Conservation (phyloP, 2,797 vertebrate genomes). For the Clarias pachynema region DNA sequence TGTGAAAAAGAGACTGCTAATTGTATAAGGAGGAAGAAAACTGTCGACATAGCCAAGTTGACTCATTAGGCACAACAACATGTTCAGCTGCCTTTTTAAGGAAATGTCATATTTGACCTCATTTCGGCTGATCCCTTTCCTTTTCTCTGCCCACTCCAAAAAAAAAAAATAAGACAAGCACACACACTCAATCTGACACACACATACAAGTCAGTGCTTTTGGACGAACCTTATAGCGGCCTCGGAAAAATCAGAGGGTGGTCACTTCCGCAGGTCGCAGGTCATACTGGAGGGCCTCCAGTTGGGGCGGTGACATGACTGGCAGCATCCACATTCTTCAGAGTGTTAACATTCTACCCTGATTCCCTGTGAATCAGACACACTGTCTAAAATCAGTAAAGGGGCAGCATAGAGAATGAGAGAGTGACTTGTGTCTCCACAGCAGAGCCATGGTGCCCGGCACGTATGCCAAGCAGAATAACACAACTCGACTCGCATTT, state of each 20-base stretch:
- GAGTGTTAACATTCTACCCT: slow-evolving; percentile 76
- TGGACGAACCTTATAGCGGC: slow-evolving; percentile 60
- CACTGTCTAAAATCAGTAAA: slow-evolving; percentile 62
- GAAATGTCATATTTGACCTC: slow-evolving; percentile 32
- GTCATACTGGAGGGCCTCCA: slow-evolving; percentile 68
- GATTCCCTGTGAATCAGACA: slow-evolving; percentile 70
- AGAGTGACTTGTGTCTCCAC: slow-evolving; percentile 41
- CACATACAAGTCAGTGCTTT: slow-evolving; percentile 49
- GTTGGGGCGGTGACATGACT: slow-evolving; percentile 64
- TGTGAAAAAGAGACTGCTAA: background rate
- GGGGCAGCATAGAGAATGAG: slow-evolving; percentile 63
- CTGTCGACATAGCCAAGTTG: background rate
- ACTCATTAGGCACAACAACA: background rate
- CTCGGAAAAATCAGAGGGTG: slow-evolving; percentile 56
- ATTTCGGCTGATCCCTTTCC: slow-evolving; percentile 60
- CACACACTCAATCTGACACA: slow-evolving; percentile 6
- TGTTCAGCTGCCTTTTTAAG: slow-evolving; percentile 27
- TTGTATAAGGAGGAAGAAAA: background rate
- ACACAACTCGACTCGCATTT: background rate
- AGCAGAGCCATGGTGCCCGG: slow-evolving; percentile 2
- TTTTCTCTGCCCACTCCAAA: slow-evolving; percentile 69
- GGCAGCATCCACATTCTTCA: slow-evolving; percentile 75
- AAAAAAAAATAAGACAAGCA: background rate
- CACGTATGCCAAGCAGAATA: slow-evolving; percentile 3
- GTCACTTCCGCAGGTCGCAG: slow-evolving; percentile 71